Evolutionary conservation across 2,113 vertebrate species (phyloP).

Genomic region (Halcyon malimbica): DNA sequence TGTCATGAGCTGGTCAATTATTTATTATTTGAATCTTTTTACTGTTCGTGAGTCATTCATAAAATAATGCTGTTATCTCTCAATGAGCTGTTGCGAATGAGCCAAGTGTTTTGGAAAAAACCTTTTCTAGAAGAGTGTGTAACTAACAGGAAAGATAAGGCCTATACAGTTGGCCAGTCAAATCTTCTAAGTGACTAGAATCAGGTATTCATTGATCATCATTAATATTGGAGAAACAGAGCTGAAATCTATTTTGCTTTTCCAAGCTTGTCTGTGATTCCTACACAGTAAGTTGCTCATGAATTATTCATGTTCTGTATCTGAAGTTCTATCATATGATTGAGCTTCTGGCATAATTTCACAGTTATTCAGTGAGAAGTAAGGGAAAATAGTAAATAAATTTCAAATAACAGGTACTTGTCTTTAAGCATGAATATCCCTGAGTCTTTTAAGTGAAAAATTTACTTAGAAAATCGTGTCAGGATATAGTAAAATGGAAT

Average conservation of each 20-base stretch:
- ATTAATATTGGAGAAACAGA: background rate
- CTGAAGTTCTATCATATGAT: background rate
- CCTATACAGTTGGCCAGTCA: background rate
- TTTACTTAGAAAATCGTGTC: background rate
- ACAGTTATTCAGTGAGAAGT: background rate
- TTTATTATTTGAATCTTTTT: constrained; percentile 45
- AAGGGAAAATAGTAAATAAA: background rate
- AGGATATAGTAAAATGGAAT: background rate
- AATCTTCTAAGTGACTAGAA: background rate
- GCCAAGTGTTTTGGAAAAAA: background rate
- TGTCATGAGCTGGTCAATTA: constrained; percentile 56
- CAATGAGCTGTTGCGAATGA: background rate
- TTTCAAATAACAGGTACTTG: background rate
- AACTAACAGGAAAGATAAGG: background rate
- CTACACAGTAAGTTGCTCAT: background rate
- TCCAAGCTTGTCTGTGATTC: background rate
- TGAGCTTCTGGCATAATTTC: background rate
- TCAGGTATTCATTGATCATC: background rate
- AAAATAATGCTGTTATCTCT: constrained; percentile 1
- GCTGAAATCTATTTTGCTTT: background rate
- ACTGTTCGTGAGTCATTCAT: constrained; percentile 66
- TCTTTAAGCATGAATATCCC: background rate
- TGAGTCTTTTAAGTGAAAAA: background rate
- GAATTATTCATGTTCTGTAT: background rate
- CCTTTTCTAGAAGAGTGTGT: background rate